phyloP scores from a whole-genome alignment of 2,113 vertebrate genomes.

The Brevimyrus niger region DNA sequence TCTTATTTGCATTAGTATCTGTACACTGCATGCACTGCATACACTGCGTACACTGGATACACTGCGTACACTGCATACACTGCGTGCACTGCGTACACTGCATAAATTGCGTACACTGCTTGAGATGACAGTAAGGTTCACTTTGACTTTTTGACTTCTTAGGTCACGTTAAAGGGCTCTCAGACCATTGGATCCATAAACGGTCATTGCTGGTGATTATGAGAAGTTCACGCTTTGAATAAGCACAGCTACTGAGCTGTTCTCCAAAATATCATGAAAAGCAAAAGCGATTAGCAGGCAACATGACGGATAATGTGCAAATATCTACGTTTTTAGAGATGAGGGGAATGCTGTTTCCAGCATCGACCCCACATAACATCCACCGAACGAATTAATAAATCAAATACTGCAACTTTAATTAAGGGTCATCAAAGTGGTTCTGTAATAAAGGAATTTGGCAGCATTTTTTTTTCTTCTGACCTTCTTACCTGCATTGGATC shows the following conservation, averaged over 20 bases:
- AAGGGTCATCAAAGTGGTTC: not conserved
- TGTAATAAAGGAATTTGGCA: not conserved
- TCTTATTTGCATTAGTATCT: too few relatives aligned
- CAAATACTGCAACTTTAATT: not conserved
- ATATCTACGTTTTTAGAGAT: not conserved
- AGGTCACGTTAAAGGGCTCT: not conserved
- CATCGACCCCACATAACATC: not conserved
- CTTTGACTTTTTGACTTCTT: not conserved
- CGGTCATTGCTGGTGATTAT: not conserved
- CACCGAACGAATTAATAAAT: not conserved
- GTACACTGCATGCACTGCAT: too few relatives aligned
- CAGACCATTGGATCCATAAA: not conserved
- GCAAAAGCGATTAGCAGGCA: not conserved
- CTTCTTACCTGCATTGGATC: conserved; percentile 9
- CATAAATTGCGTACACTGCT: too few relatives aligned
- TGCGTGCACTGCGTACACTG: too few relatives aligned
- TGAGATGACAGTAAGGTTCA: too few relatives aligned
- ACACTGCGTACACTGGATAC: too few relatives aligned
- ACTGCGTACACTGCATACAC: too few relatives aligned
- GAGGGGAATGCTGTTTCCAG: not conserved
- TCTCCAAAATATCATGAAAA: not conserved
- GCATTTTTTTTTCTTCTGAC: not conserved
- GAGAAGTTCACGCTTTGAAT: not conserved
- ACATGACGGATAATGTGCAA: not conserved
- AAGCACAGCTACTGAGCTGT: not conserved